Evolutionary conservation across 2,113 vertebrate species (phyloP).

Genomic region (Cyprinodon tularosa): DNA sequence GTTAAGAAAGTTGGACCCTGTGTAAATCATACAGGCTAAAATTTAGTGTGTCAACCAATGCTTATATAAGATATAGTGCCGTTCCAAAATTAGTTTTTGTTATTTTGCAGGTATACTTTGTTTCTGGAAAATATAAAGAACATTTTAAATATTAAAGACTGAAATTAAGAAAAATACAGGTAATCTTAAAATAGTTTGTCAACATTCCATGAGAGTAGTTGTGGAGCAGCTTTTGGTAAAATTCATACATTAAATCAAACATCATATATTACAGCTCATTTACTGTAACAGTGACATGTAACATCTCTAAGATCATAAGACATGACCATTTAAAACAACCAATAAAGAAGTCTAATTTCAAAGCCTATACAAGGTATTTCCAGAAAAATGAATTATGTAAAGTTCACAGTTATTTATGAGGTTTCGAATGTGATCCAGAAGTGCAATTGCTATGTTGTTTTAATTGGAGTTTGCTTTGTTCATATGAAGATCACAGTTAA

Average conservation of each 20-base stretch:
- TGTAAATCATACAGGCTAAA: background rate
- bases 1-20: background rate
- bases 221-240: conserved; percentile 81
- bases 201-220: conserved; percentile 47
- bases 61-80: background rate
- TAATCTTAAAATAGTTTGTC: conserved; percentile 48
- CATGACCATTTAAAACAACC: conserved; percentile 82
- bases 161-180: conserved; percentile 70
- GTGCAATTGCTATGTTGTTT: conserved; percentile 25
- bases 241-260: conserved; percentile 71
- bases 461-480: conserved; percentile 14
- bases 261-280: background rate
- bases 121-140: background rate
- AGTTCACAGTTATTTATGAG: conserved; percentile 51
- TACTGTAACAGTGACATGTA: conserved; percentile 77
- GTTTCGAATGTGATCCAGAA: conserved; percentile 34
- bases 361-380: conserved; percentile 54
- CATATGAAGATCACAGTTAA: conserved; percentile 19
- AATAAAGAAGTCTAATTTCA: conserved; percentile 71
- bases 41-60: background rate
- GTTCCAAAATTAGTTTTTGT: conserved; percentile 37
- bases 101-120: conserved; percentile 28
- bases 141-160: conserved; percentile 16
- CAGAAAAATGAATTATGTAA: conserved; percentile 53
- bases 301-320: conserved; percentile 70